These are phyloP conservation scores for Cyanoramphus novaezelandiae DNA, from an alignment of 2,113 vertebrate genomes.

Conservation along the genomic window DNA sequence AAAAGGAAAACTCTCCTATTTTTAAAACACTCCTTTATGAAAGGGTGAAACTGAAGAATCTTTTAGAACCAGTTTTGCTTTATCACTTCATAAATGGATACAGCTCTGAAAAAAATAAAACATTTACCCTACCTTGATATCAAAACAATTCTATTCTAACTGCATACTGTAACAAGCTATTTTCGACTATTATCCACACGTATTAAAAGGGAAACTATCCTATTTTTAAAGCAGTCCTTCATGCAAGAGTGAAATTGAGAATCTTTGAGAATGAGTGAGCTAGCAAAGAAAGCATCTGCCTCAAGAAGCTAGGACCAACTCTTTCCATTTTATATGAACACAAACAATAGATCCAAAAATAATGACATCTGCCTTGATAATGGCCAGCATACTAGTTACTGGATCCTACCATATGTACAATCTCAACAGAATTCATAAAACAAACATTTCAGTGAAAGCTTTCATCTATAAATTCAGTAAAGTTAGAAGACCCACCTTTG, in stretches of 20 bases:
- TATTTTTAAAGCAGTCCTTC: not conserved
- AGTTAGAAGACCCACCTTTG: constrained; percentile 81
- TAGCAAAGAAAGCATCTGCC: not conserved
- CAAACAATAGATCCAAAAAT: not conserved
- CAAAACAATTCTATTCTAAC: not conserved
- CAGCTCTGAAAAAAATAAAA: constrained; percentile 68
- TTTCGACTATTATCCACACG: not conserved
- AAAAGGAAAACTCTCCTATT: not conserved
- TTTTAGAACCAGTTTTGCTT: not conserved
- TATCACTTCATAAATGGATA: not conserved
- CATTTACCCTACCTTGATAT: not conserved
- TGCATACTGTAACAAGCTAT: not conserved
- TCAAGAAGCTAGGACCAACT: not conserved
- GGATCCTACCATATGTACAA: not conserved
- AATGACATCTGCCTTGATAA: not conserved
- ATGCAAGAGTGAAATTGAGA: not conserved
- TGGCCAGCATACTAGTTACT: not conserved
- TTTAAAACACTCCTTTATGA: not conserved
- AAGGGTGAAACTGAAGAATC: not conserved
- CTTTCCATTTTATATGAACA: not conserved
- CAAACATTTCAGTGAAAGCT: not conserved
- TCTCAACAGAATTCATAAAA: not conserved
- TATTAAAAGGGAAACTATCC: not conserved
- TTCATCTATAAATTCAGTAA: not conserved
- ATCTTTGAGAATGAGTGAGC: not conserved